Evolutionary conservation across 1,140 invertebrate species (phyloP).

Genomic region (Scaptomyza montana): DNA sequence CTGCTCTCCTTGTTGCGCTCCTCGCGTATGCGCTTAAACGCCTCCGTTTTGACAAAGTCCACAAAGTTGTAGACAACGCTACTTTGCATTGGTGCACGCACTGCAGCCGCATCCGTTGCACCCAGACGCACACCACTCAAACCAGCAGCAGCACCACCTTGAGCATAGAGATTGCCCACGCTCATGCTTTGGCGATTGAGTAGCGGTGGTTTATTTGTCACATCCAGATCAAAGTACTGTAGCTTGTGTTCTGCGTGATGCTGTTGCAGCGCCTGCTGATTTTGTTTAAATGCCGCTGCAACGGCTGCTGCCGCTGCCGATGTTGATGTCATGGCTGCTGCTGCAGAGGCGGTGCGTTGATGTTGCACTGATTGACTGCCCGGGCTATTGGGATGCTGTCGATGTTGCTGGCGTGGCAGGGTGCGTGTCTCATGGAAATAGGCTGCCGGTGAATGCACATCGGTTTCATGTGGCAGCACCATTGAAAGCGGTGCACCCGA

Average conservation of each 20-base stretch:
- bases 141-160: constrained; percentile 14
- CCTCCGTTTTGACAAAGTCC: constrained; percentile 95
- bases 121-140: constrained; percentile 44
- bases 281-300: constrained; percentile 40
- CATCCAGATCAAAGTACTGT: constrained; percentile 91
- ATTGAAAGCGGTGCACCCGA: constrained; percentile 68
- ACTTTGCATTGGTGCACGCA: constrained; percentile 67
- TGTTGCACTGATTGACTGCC: constrained; percentile 69
- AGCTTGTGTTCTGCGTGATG: constrained; percentile 73
- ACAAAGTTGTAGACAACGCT: constrained; percentile 93
- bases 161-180: constrained; percentile 65
- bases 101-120: constrained; percentile 43
- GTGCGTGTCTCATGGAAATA: constrained; percentile 77
- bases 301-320: constrained; percentile 6
- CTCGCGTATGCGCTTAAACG: constrained; percentile 93
- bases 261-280: constrained; percentile 18
- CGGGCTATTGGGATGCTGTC: constrained; percentile 66
- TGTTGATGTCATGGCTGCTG: constrained; percentile 59
- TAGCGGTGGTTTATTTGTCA: constrained; percentile 72
- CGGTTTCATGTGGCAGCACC: constrained; percentile 69
- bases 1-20: constrained; percentile 87
- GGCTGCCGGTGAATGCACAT: constrained; percentile 51
- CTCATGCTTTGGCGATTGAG: constrained; percentile 71
- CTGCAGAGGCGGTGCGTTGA: constrained; percentile 70
- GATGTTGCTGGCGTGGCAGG: constrained; percentile 70